phyloP scores from a whole-genome alignment of 1,140 invertebrate genomes.

The Patella vulgata region DNA sequence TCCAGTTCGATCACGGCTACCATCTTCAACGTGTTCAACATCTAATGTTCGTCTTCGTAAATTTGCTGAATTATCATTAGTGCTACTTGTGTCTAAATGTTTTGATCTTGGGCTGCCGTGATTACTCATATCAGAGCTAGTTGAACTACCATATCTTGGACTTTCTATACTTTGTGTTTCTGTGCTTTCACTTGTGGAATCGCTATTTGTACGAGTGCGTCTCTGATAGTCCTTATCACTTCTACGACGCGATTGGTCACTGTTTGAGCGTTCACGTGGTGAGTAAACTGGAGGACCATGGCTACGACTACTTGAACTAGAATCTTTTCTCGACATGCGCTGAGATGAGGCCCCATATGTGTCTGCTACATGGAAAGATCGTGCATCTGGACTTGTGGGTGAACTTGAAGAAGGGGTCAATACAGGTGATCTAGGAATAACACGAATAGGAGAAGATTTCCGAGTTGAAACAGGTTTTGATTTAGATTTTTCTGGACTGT shows the following conservation, averaged over 20 bases:
- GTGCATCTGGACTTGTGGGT: conserved; percentile 26
- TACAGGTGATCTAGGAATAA: conserved; percentile 24
- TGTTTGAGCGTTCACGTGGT: conserved; percentile 6
- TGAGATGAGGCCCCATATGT: background rate
- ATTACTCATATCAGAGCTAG: no score
- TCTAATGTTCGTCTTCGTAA: no score
- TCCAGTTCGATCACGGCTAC: no score
- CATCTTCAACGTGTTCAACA: no score
- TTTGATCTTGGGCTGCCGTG: no score
- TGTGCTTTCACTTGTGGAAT: no score
- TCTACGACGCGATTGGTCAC: background rate
- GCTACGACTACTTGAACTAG: conserved; percentile 1
- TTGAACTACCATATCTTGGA: no score
- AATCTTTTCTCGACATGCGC: background rate
- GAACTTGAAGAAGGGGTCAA: conserved; percentile 36
- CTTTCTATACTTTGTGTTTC: no score
- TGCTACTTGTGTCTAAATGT: no score
- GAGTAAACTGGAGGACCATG: conserved; percentile 8
- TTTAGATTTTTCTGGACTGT: conserved; percentile 61
- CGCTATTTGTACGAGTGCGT: no score
- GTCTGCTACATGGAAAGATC: conserved; percentile 2
- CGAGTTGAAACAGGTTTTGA: conserved; percentile 60
- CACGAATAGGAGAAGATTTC: conserved; percentile 16
- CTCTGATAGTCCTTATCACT: no score
- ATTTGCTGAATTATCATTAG: no score